phyloP scores from a whole-genome alignment of 1,140 invertebrate genomes.

The Bombus turneri region DNA sequence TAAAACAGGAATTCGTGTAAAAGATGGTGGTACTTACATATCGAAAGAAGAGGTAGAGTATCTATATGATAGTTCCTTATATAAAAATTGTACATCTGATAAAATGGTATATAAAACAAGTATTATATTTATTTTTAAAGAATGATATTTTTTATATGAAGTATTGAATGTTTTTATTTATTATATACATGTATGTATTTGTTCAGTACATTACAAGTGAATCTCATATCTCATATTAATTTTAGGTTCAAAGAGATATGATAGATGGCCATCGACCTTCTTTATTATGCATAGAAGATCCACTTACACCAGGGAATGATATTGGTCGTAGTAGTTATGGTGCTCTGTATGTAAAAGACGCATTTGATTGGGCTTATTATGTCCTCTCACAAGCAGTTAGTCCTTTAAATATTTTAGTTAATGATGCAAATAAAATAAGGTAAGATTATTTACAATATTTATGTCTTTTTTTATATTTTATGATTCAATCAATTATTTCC shows the following conservation, averaged over 20 bases:
- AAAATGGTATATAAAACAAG: neutral
- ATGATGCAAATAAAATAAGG: slow-evolving; percentile 84
- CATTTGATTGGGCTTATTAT: slow-evolving; percentile 97
- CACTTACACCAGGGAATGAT: slow-evolving; percentile 96
- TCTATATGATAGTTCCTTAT: neutral
- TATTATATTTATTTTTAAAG: neutral
- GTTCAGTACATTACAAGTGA: neutral
- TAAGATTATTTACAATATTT: slow-evolving; percentile 58
- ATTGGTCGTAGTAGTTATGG: slow-evolving; percentile 99
- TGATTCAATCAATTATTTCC: neutral
- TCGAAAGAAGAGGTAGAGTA: slow-evolving; percentile 93
- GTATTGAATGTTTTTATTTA: neutral
- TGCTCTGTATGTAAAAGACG: slow-evolving; percentile 93
- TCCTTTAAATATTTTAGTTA: slow-evolving; percentile 84
- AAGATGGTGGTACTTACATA: slow-evolving; percentile 96
- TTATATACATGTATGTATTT: neutral
- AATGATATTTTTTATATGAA: neutral
- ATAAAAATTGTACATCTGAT: slow-evolving; percentile 10
- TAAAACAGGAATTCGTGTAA: slow-evolving; percentile 96
- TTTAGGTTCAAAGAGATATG: slow-evolving; percentile 92
- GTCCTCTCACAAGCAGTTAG: slow-evolving; percentile 91
- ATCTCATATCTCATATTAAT: slow-evolving; percentile 8
- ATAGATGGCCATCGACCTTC: slow-evolving; percentile 96
- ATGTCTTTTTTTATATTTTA: neutral
- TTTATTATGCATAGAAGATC: slow-evolving; percentile 98